Percentiles rank a stretch among this genome's conserved stretches.
phyloP scores from a whole-genome alignment of 1,140 invertebrate species.

The Ylistrum balloti region DNA sequence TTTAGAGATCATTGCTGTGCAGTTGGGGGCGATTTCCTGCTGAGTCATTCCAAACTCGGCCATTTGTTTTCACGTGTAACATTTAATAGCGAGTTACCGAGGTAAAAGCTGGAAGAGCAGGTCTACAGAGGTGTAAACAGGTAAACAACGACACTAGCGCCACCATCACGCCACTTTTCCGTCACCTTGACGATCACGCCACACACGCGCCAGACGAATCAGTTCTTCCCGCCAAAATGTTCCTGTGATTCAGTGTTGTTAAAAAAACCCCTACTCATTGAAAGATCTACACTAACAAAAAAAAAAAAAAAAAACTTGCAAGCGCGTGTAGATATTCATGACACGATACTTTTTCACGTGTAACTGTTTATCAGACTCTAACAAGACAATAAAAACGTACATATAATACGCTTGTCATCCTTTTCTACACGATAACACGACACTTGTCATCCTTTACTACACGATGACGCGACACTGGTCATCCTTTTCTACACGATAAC shows the following conservation, averaged over 20 bases:
- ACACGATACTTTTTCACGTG: too few species aligned
- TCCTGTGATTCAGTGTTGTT: not conserved
- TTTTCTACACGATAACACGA: too few species aligned
- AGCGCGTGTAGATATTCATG: too few species aligned
- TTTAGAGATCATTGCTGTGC: not conserved
- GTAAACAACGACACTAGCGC: conserved; percentile 32
- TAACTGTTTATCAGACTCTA: too few species aligned
- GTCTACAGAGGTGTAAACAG: conserved; percentile 23
- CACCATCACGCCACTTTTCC: conserved; percentile 30
- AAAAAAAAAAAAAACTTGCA: too few species aligned
- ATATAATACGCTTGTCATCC: too few species aligned
- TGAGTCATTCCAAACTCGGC: not conserved
- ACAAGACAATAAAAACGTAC: too few species aligned
- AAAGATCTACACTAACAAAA: too few species aligned
- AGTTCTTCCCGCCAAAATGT: conserved; percentile 12
- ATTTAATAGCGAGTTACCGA: not conserved
- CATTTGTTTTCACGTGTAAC: conserved; percentile 1
- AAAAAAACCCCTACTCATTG: not conserved
- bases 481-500: too few species aligned
- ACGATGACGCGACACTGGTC: too few species aligned
- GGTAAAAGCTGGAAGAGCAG: not conserved
- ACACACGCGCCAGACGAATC: not conserved
- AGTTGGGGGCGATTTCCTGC: not conserved
- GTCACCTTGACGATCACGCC: conserved; percentile 36
- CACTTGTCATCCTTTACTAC: too few species aligned